These are phyloP conservation scores for Microcaecilia unicolor DNA, from an alignment of 2,797 vertebrate species.

Conservation along the genomic window DNA sequence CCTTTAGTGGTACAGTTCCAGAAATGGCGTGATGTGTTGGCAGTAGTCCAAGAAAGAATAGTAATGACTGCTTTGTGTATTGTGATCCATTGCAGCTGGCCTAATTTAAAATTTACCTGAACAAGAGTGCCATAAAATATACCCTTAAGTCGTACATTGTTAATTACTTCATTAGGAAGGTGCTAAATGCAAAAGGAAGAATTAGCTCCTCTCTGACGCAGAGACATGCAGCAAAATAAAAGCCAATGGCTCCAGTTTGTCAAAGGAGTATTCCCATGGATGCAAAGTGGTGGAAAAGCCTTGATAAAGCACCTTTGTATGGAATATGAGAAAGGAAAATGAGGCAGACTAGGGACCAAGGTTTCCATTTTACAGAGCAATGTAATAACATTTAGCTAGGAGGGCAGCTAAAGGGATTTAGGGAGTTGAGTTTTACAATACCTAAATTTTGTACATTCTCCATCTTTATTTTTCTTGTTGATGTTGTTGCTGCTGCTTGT, in stretches of 20 bases:
- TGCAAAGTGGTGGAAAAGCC: too few species aligned
- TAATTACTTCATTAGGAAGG: constrained; percentile 22
- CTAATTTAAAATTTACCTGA: constrained; percentile 38
- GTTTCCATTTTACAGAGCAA: too few species aligned
- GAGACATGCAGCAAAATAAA: constrained; percentile 18
- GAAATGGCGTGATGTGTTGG: constrained; percentile 21
- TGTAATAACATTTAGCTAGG: too few species aligned
- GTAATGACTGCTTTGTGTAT: constrained; percentile 23
- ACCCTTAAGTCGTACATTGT: constrained; percentile 9
- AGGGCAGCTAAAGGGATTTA: too few species aligned
- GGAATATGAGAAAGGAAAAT: not conserved
- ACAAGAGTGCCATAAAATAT: constrained; percentile 21
- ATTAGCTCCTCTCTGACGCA: not conserved
- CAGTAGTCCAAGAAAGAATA: constrained; percentile 21
- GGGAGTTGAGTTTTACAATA: too few species aligned
- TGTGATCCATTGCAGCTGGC: constrained; percentile 26
- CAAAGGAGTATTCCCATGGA: too few species aligned
- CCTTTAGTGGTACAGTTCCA: constrained; percentile 6
- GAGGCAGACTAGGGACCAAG: too few species aligned
- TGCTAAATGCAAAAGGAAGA: not conserved
- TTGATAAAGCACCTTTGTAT: too few species aligned
- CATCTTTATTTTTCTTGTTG: too few species aligned
- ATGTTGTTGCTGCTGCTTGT: too few species aligned
- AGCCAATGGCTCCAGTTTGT: too few species aligned
- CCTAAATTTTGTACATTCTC: too few species aligned